A percentile compares a stretch with the other conserved stretches of the same genome.
Evolutionary conservation across 2,113 vertebrate species (phyloP).

Genomic region (Lophochroa leadbeateri): DNA sequence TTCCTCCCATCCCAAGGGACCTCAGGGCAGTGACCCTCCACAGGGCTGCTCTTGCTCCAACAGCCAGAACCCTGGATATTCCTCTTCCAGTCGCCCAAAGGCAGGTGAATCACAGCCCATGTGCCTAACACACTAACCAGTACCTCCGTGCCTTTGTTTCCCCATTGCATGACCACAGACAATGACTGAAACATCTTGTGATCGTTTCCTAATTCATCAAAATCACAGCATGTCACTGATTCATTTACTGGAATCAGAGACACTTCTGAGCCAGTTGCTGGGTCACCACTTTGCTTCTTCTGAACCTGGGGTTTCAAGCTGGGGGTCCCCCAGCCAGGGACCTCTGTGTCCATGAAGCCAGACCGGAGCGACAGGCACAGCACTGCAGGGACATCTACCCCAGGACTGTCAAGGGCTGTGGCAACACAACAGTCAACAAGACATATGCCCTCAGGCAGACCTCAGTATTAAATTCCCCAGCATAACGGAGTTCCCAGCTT

Average conservation of each 20-base stretch:
- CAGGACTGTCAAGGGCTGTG: neutral
- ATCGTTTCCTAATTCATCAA: neutral
- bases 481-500: neutral
- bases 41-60: neutral
- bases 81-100: neutral
- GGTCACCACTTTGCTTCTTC: neutral
- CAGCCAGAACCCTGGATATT: neutral
- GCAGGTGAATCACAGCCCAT: neutral
- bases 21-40: neutral
- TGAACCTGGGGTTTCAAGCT: neutral
- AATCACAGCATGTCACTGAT: accelerated
- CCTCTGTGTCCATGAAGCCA: neutral
- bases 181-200: neutral
- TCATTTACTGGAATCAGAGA: neutral
- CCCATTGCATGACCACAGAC: neutral
- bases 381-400: neutral
- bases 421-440: conserved; percentile 53
- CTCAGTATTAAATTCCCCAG: conserved; percentile 52
- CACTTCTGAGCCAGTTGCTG: neutral
- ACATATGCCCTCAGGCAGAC: conserved; percentile 32
- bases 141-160: neutral
- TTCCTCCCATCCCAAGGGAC: neutral
- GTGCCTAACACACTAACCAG: neutral
- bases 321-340: neutral
- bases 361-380: accelerated